Base-by-base conservation (phyloP, 2,113 vertebrate genomes). In the Mobula birostris region DNA sequence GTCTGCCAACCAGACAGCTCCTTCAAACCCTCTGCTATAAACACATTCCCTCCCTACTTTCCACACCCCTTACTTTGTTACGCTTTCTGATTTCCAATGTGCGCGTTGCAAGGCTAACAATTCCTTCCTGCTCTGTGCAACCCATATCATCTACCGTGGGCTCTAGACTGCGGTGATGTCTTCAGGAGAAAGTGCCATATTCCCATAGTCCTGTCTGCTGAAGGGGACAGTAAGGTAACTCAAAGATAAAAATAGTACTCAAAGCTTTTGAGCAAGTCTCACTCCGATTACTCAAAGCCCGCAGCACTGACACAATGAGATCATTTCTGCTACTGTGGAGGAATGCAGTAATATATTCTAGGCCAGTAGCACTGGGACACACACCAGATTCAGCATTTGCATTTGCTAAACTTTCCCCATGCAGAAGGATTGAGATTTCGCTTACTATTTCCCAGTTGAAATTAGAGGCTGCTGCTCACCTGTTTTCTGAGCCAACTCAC, bases 301-400 rank as follows among this genome's bases (percentile, higher is more conserved):
- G 68, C 91, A 93, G 91, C 40, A 56, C 36, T 93, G 91, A 93
- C 91, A 93, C 68, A 93, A 93, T 93, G 91, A 76, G 91, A 93
- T 56, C 91, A 74, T 72, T 93, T 93, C 91, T 93, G 91, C 70
- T 74, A 40, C 40, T 76, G 70, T 19, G 68, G 91, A 93, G 91
- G 68, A 93, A 76, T 76, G 74, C 70, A 76, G 74, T 74, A 93
- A 93, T 93, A 74, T 27, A 93, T 93, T 93, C 91, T 48, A 70
- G 88, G 88, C 66, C 88, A 91, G 32, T 66, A 74, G 36, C 91
- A 15, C 91, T 74, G 66, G 68, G 70, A 74, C 21, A 72, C 74
- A 93, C 91, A 72, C 24, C 91, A 93, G 68, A 74, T 93, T 56
- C 91, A 74, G 56, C 70, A 72, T 15, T 74, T 76, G 68, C 21